phyloP scores from a whole-genome alignment of 2,888 invertebrate species.

The Brenthis daphne region DNA sequence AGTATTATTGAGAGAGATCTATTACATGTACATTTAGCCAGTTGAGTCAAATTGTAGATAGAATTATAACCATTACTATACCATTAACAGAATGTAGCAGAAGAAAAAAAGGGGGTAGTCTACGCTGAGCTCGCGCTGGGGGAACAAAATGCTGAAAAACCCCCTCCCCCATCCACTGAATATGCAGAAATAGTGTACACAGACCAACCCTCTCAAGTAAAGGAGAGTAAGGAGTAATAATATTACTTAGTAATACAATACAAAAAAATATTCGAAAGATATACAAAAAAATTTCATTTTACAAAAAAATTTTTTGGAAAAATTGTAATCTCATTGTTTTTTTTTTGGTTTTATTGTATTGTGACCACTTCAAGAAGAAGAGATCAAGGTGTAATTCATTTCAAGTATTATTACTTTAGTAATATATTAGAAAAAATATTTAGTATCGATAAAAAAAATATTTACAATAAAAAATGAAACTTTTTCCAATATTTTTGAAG shows the following conservation, averaged over 20 bases:
- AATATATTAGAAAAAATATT: too few relatives aligned
- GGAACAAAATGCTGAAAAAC: constrained; percentile 65
- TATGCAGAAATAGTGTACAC: constrained; percentile 93
- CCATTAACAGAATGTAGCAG: constrained; percentile 18
- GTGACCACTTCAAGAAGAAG: too few relatives aligned
- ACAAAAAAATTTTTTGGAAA: not conserved
- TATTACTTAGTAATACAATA: not conserved
- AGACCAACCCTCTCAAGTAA: constrained; percentile 71
- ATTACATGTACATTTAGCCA: too few relatives aligned
- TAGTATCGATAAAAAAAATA: too few relatives aligned
- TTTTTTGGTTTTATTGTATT: too few relatives aligned
- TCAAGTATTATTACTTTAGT: too few relatives aligned
- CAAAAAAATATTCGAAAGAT: not conserved
- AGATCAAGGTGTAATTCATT: too few relatives aligned
- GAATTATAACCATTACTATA: not conserved
- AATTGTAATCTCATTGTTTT: not conserved
- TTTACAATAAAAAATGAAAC: too few relatives aligned
- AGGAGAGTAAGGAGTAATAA: constrained; percentile 64
- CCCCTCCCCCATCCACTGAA: constrained; percentile 80
- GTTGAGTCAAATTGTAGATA: not conserved
- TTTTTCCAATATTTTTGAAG: too few relatives aligned
- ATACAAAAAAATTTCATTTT: not conserved
- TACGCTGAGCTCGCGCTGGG: constrained; percentile 87
- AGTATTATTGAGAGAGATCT: too few relatives aligned
- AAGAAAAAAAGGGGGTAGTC: constrained; percentile 84